phyloP scores from a whole-genome alignment of 1,140 invertebrate genomes.

The Cheumatopsyche charites region DNA sequence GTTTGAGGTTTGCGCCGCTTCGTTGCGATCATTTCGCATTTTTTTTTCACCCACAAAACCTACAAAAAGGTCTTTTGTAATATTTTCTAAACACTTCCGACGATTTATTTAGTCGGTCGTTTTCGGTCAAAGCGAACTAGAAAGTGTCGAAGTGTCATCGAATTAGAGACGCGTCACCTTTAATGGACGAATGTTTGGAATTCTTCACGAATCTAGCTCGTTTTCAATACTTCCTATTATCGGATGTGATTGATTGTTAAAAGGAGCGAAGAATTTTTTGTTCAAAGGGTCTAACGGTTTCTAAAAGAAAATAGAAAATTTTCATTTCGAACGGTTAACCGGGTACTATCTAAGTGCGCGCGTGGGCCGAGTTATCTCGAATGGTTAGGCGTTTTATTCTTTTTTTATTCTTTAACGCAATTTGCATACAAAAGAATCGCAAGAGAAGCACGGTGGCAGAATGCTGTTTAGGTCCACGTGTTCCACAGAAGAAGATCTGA shows the following conservation, averaged over 20 bases:
- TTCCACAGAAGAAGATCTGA: neutral
- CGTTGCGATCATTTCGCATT: neutral
- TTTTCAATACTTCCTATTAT: neutral
- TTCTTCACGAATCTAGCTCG: slow-evolving; percentile 2
- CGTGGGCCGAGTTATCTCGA: neutral
- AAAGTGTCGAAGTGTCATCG: neutral
- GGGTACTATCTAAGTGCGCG: neutral
- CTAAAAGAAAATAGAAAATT: neutral
- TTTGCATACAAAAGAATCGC: slow-evolving; percentile 25
- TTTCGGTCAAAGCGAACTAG: too few species aligned
- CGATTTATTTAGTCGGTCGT: too few species aligned
- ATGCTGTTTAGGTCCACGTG: neutral
- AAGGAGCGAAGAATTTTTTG: neutral
- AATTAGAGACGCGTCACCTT: neutral
- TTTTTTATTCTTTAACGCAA: neutral
- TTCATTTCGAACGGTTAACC: neutral
- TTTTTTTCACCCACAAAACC: too few species aligned
- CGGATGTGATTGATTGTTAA: slow-evolving; percentile 6
- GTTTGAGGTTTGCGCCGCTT: slow-evolving; percentile 1
- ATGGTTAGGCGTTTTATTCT: neutral
- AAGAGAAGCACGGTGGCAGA: neutral
- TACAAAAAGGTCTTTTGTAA: too few species aligned
- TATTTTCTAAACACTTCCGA: too few species aligned
- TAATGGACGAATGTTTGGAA: slow-evolving; percentile 19
- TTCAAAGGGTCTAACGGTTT: slow-evolving; percentile 7